Evolutionary conservation across 35 echinoderm and acorn worm species (phyloP), one percentile per base, ranked within the genome.

Genomic region (Heliocidaris tuberculata): DNA sequence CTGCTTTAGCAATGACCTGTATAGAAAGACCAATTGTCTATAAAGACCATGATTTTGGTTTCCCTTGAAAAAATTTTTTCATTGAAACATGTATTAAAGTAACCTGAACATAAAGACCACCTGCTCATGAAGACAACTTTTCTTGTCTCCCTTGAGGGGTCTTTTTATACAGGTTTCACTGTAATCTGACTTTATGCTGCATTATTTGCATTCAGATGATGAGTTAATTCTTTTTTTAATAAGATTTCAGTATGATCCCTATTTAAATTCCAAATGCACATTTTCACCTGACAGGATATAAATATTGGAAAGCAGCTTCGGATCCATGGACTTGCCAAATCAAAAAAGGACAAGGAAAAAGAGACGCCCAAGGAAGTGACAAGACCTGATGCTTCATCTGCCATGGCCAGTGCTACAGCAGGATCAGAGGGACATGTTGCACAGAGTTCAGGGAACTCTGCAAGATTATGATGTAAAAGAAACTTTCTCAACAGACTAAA

Each of bases 301-400:
- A 93, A 93, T n/a, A 59, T 93, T 93, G 50, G 48, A 49, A 59
- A 93, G 91, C 48, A 93, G 91, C 91, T 93, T 15, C 50, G 29
- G n/a, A 19, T 31, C 16, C 16, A 48, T 13, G 91, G 91, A 2
- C 56, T 93, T 93, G 91, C 91, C 91, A 93, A 59, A 48, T 93
- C 65, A 78, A 78, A 5, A n/a, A 78, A n/a, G 27, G 65, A 78
- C 65, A 78, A 78, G 27, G 65, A 78, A 6, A 78, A 24, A 7
- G 65, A 78, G 27, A 78, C 0, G 61, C 16, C 61, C 16, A 71
- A 71, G 7, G 61, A 27, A 71, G 24, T 19, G 17, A 78, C 65
- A 4, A 7, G 17, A 1, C 15, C 65, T 0, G 65, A 78, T 5
- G 21, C 65, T 27, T 78, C 65, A 6, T 78, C 65, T 78, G 21